Conservation (phyloP, 2,888 invertebrate genomes). For the Nasonia oneida region DNA sequence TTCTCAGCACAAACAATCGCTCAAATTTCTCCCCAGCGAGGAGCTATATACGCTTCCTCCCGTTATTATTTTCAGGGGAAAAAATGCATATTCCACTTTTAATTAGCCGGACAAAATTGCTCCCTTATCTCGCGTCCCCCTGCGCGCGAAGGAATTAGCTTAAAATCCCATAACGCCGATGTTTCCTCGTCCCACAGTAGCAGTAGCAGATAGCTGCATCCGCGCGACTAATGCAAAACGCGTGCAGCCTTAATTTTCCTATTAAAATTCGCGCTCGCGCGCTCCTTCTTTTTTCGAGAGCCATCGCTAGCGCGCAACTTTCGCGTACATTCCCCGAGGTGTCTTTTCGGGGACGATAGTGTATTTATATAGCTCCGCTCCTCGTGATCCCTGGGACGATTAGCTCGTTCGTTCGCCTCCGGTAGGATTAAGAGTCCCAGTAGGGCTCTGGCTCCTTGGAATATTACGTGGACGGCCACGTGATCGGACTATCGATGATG, state of each 20-base stretch:
- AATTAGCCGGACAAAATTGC: constrained; percentile 58
- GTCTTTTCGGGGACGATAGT: constrained; percentile 29
- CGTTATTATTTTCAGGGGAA: constrained; percentile 10
- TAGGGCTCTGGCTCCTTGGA: background rate
- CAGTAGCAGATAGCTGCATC: background rate
- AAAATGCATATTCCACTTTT: constrained; percentile 61
- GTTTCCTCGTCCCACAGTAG: constrained; percentile 29
- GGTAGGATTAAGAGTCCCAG: constrained; percentile 45
- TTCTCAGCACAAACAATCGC: background rate
- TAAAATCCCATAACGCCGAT: constrained; percentile 63
- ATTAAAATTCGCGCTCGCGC: constrained; percentile 61
- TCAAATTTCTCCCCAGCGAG: constrained; percentile 8
- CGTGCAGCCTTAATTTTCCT: constrained; percentile 60
- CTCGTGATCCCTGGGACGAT: constrained; percentile 55
- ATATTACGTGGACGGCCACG: background rate
- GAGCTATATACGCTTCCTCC: background rate
- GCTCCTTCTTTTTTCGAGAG: constrained; percentile 18
- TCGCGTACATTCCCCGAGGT: background rate
- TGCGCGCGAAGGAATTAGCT: constrained; percentile 56
- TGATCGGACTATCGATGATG: constrained; percentile 39
- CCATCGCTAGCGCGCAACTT: constrained; percentile 26
- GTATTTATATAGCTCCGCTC: constrained; percentile 14
- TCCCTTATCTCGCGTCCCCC: constrained; percentile 47
- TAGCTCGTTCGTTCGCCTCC: constrained; percentile 55
- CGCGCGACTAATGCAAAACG: constrained; percentile 50